These are phyloP conservation scores for Pristionchus maxplancki DNA, from an alignment of 2,888 invertebrate species.

Conservation along the genomic window DNA sequence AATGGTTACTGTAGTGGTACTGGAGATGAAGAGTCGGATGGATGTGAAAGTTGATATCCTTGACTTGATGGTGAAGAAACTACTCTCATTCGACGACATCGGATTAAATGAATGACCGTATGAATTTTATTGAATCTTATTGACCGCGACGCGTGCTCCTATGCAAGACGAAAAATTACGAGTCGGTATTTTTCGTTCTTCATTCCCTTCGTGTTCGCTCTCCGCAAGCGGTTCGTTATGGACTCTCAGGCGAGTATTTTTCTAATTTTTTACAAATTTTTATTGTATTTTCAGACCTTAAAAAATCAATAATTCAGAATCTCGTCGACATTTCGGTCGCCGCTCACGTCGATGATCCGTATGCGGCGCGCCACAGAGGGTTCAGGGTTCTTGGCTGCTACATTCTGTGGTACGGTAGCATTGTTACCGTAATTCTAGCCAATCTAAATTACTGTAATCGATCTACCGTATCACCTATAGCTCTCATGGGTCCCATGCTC, in stretches of 20 bases:
- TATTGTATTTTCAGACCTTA: neutral
- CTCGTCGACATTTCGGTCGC: neutral
- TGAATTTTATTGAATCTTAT: too few species aligned
- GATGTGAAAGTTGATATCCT: too few species aligned
- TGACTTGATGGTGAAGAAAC: too few species aligned
- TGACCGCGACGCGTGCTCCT: too few species aligned
- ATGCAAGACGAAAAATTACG: too few species aligned
- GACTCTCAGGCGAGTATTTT: neutral
- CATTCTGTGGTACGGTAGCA: neutral
- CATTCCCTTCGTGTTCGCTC: neutral
- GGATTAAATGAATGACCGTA: too few species aligned
- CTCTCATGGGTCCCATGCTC: neutral
- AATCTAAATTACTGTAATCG: too few species aligned
- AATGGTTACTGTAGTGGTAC: too few species aligned
- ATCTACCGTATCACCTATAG: neutral
- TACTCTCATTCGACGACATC: too few species aligned
- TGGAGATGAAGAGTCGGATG: too few species aligned
- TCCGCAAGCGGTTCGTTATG: slow-evolving; percentile 4
- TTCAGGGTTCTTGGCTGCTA: neutral
- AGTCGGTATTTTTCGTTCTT: neutral
- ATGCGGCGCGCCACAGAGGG: neutral
- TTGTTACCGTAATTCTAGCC: neutral
- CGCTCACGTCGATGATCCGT: neutral
- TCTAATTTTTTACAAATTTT: neutral
- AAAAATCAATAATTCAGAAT: neutral